Base-by-base conservation (phyloP, 1,140 invertebrate species). In the Platyscapa corneri region DNA sequence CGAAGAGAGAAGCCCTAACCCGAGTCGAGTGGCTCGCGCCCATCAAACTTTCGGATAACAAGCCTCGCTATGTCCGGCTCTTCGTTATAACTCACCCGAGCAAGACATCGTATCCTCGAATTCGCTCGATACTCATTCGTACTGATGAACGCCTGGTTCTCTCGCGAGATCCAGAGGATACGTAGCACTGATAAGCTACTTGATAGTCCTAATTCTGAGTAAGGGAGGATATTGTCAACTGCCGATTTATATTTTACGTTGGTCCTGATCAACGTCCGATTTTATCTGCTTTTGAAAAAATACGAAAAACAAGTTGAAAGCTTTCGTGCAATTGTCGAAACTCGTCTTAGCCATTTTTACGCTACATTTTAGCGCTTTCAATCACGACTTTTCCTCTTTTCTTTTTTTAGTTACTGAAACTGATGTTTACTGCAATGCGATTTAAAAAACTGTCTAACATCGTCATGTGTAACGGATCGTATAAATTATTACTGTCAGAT, bases 1-100 rank as follows among this genome's bases (percentile, higher is more conserved):
- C 32, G 67, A 70, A 5, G 32, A 37, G 32, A 37, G 12, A 20
- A 60, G 56, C 14, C 56, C 23, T 3, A 10, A 14, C 56, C 56
- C 14, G 20, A 27, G 56, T 37, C 0, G 67, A 75, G 72, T 46
- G 27, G 27, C n/a, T 8, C 27, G 42, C 72, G 83, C 82, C 85
- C 86, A 87, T 87, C 85, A 87, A 86, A 88, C 77, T 87, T 87
- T 82, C 53, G 84, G 30, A 82, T 86, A 87, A 87, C 86, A 80
- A 83, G 64, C n/a, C 64, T 53, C 49, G 27, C 37, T 60, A 46
- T 75, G 70, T 77, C 14, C 39, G 34, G 49, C 67, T 83, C 77
- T 86, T 88, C 76, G 87, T 87, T 87, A 88, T 87, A 89, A 89
- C 87, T 86, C 27, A 78, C 30, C 46, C 3, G 30, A 14, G 3